Base-by-base conservation (phyloP, 1,140 invertebrate species). In the Pinna nobilis region DNA sequence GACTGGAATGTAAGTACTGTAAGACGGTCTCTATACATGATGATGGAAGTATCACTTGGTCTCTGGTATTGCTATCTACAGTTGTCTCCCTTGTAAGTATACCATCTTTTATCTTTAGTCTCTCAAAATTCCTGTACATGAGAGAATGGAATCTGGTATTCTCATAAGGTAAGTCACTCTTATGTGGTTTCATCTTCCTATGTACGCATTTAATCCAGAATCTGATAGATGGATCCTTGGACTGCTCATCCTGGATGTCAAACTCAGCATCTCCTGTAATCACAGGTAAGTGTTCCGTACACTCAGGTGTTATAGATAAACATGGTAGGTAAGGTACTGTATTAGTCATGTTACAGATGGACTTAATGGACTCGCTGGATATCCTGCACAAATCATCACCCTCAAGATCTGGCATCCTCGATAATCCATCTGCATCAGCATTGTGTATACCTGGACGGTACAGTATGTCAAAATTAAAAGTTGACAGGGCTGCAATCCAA, bases 371-470 rank as follows among this genome's bases (percentile, higher is more conserved):
- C 9, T 51, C 49, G n/a, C n/a, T n/a, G n/a, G n/a, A n/a, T n/a
- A n/a, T n/a, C n/a, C n/a, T n/a, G n/a, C n/a, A n/a, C n/a, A 20
- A 23, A 11, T 51, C 28, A n/a, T n/a, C n/a, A n/a, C n/a, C n/a
- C 23, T 51, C 41, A 53, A 18, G 7, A 65, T 15, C 18, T 37
- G 59, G 66, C 59, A 71, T 39, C 66, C 70, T 61, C 20, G 57
- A 73, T 20, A 73, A 20, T 11, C 9, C 35, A 51, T 74, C 65
- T n/a, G 49, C 75, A 60, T 77, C 70, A 0, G n/a, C 2, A 63
- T 75, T 78, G 9, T 11, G 33, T 18, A 23, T 70, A 3, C 78
- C 76, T 33, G 75, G 67, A 0, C 68, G 4, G 55, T 75, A 74
- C 1, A 25, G 47, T 0, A 76, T 65, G 39, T 69, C 53, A 59